Base-by-base conservation (phyloP, 2,113 vertebrate species). In the Malurus cyaneus region DNA sequence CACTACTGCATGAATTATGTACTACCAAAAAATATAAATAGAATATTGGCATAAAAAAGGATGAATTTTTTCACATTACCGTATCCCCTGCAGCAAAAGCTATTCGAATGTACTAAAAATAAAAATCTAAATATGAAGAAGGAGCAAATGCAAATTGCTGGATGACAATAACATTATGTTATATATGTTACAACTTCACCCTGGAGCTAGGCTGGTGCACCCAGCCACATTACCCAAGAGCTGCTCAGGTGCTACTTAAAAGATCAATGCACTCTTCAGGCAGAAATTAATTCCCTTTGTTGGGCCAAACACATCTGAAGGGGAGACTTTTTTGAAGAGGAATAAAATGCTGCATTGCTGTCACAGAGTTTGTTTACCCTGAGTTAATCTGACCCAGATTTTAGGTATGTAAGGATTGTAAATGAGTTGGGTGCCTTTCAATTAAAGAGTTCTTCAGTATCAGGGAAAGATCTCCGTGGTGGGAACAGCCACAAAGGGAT, bases 331-430 rank as follows among this genome's bases (percentile, higher is more conserved):
- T 13, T 59, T 14, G 42, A 79, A 90, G 47, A 14, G 64, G 56
- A 94, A 60, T 18, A 69, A 73, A 89, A 50, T 31, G 29, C n/a
- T 41, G 8, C 4, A 20, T 26, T 82, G 29, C 53, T 36, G 2
- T 28, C 23, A 41, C 2, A 0, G 19, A 47, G 34, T 93, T 86
- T 88, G 76, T 92, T 96, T 84, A 81, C 82, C 34, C 18, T 11
- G 62, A 92, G 60, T 59, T 95, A 80, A 89, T 77, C 77, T 31
- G 4, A 41, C 53, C 83, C 84, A 18, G 65, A 46, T 92, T 94
- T 83, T 64, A 29, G 7, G 12, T 26, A 57, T 0, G 0, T 42
- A n/a, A 65, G 41, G 59, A 65, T 24, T 93, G 64, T 56, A 39
- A 34, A 62, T 36, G 77, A 69, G 32, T 24, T 89, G 44, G 4